These are phyloP conservation scores for Morpho deidamia DNA, from an alignment of 2,888 invertebrate species.

Conservation along the genomic window DNA sequence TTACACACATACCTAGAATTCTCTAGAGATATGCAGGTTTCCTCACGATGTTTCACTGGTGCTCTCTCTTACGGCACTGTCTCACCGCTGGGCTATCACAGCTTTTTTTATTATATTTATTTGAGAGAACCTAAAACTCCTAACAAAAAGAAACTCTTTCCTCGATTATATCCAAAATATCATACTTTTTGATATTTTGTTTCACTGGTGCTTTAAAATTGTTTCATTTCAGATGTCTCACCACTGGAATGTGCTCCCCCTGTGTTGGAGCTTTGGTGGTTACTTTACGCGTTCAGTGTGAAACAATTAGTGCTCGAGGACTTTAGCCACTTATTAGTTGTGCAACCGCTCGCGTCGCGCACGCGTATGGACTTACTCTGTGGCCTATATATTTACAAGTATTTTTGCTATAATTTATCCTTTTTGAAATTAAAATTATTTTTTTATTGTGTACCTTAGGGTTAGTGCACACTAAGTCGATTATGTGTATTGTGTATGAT, in stretches of 20 bases:
- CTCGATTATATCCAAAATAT: too few relatives aligned
- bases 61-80: too few relatives aligned
- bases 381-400: slow-evolving; percentile 54
- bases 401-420: slow-evolving; percentile 76
- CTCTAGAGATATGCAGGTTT: too few relatives aligned
- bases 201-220: too few relatives aligned
- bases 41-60: too few relatives aligned
- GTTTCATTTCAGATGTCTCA: neutral
- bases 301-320: slow-evolving; percentile 10
- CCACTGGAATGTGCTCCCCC: slow-evolving; percentile 1
- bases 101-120: too few relatives aligned
- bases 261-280: neutral
- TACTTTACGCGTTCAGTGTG: slow-evolving; percentile 2
- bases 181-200: too few relatives aligned
- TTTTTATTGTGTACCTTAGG: slow-evolving; percentile 45
- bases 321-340: slow-evolving; percentile 15
- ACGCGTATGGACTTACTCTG: slow-evolving; percentile 25
- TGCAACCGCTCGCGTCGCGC: slow-evolving; percentile 22
- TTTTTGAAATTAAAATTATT: slow-evolving; percentile 61
- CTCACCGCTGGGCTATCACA: too few relatives aligned
- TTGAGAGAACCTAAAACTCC: too few relatives aligned
- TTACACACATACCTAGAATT: too few relatives aligned
- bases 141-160: too few relatives aligned
- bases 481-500: neutral
- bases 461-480: slow-evolving; percentile 1